phyloP scores from a whole-genome alignment of 2,797 vertebrate genomes.

The Helarctos malayanus region DNA sequence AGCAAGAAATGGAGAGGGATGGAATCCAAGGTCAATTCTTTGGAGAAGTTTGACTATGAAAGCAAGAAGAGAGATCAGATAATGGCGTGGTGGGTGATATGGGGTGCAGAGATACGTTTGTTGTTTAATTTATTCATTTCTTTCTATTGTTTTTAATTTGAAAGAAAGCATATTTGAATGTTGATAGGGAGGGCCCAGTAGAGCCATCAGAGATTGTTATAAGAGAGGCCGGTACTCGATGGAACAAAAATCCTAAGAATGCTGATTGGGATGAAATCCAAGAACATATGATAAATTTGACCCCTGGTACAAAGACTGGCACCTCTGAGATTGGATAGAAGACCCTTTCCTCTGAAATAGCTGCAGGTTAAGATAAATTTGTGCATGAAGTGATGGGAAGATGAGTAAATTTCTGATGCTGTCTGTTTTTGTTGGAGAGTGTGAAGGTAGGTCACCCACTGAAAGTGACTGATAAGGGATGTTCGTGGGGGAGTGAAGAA shows the following conservation, averaged over 20 bases:
- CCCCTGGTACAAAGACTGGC: neutral
- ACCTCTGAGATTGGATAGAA: neutral
- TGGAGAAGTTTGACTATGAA: neutral
- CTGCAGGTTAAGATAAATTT: neutral
- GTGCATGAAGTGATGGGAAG: neutral
- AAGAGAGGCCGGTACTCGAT: neutral
- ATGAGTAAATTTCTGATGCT: neutral
- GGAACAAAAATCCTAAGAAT: neutral
- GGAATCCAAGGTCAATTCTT: neutral
- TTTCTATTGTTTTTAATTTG: conserved; percentile 41
- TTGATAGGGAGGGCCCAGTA: neutral
- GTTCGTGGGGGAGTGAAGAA: neutral
- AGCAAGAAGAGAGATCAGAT: neutral
- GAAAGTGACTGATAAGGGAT: neutral
- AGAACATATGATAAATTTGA: neutral
- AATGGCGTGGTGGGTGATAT: neutral
- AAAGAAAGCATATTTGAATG: neutral
- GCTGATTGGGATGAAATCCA: neutral
- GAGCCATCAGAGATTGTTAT: neutral
- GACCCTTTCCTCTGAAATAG: neutral
- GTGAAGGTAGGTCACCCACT: neutral
- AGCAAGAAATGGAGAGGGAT: neutral
- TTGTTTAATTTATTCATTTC: neutral
- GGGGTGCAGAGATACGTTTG: neutral
- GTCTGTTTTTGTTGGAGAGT: neutral